These are phyloP conservation scores for Volucella bombylans DNA, from an alignment of 2,888 invertebrate species.

Conservation along the genomic window DNA sequence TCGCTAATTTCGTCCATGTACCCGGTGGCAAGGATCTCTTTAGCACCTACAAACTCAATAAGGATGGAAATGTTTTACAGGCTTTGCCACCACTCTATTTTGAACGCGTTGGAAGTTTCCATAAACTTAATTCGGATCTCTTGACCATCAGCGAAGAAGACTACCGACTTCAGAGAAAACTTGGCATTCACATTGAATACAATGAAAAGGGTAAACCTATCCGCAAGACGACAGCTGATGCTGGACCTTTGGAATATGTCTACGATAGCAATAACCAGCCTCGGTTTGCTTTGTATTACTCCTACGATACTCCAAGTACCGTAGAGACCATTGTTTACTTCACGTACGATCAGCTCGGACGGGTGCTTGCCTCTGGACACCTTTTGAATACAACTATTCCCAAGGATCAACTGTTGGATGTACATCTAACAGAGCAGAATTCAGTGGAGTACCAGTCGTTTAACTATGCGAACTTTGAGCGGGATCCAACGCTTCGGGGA, in stretches of 20 bases:
- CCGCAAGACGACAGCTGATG: constrained; percentile 43
- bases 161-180: constrained; percentile 6
- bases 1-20: constrained; percentile 21
- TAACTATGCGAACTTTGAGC: constrained; percentile 36
- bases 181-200: constrained; percentile 31
- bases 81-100: constrained; percentile 73
- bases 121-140: constrained; percentile 22
- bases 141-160: constrained; percentile 12
- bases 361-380: constrained; percentile 19
- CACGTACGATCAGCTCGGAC: constrained; percentile 25
- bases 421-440: neutral
- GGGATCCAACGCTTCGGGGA: constrained; percentile 45
- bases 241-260: constrained; percentile 24
- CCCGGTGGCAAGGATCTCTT: constrained; percentile 32
- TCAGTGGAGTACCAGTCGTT: constrained; percentile 24
- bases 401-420: constrained; percentile 15
- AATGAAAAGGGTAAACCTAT: constrained; percentile 30
- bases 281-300: constrained; percentile 36
- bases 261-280: constrained; percentile 20
- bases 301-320: neutral
- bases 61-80: constrained; percentile 49
- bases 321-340: constrained; percentile 42
- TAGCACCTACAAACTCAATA: constrained; percentile 64
- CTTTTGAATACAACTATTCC: neutral
- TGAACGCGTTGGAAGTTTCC: constrained; percentile 47